Base-by-base conservation (phyloP, 2,113 vertebrate species). In the Pitta sordida region DNA sequence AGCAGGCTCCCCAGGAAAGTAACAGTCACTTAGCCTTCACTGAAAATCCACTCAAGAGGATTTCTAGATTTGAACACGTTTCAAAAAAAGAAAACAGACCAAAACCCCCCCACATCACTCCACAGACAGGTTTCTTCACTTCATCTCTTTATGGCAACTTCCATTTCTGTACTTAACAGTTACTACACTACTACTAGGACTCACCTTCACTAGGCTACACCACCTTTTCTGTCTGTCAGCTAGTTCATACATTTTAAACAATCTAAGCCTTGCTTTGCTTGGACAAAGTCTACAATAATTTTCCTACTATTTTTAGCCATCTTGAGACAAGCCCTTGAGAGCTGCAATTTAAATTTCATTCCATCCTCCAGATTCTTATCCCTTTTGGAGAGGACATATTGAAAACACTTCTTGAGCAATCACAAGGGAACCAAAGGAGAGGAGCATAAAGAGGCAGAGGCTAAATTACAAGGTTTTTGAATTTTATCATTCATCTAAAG, bases 321-420 rank as follows among this genome's bases (percentile, higher is more conserved):
- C 58, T 79, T 8, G 10, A 88, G 75, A 88, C 67, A 94, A 46
- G 44, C 44, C 21, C 44, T 46, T 46, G 44, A 46, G 74, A 94
- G 37, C 19, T 94, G 84, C 71, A 90, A 92, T 94, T 95, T 92
- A 83, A 80, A 84, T 80, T 90, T 96, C 91, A 93, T 74, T 93
- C 75, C 49, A 88, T 83, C 81, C 68, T 91, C 68, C 96, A 88
- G 84, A 93, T 90, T 95, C 67, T 91, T 89, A 91, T 80, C 75
- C 70, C 80, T 9, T 87, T 87, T 80, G 63, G 67, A 83, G 27
- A 91, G 48, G 55, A 81, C 21, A 13, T 63, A 88, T 44, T 1
- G 0, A 90, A 91, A 95, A 78, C 52, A 83, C 44, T 80, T 91
- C 75, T 92, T 90, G 43, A 93, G 87, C 95, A 94, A 95, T 95